Conservation (phyloP, 2,113 vertebrate species). For the Coturnix japonica region DNA sequence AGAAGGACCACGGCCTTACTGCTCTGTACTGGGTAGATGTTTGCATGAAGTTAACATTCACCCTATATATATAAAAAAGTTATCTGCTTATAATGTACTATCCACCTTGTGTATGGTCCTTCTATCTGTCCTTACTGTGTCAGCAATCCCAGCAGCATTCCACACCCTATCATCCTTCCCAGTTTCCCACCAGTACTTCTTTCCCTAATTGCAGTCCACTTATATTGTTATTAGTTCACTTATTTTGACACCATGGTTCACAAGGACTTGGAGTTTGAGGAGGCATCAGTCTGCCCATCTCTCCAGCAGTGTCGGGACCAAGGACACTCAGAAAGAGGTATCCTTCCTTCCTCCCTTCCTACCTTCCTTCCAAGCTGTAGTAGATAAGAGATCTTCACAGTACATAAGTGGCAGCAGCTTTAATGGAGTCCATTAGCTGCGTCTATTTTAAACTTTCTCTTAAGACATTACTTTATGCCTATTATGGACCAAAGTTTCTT, state of each 20-base stretch:
- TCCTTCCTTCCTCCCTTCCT: no score
- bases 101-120: no score
- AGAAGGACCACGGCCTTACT: neutral
- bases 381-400: neutral
- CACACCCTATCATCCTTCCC: neutral
- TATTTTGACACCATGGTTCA: neutral
- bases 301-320: neutral
- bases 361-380: neutral
- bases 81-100: neutral
- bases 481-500: neutral
- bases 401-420: neutral
- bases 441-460: constrained; percentile 32
- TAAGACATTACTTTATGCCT: neutral
- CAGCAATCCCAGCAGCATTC: accelerated
- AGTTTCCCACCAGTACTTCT: neutral
- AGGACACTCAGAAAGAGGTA: neutral
- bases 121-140: neutral
- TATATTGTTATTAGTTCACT: neutral
- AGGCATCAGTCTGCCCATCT: neutral
- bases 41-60: neutral
- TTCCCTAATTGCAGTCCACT: neutral
- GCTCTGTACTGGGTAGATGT: neutral
- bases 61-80: neutral
- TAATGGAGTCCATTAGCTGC: neutral
- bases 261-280: neutral